Evolutionary conservation across 1,140 invertebrate genomes (phyloP), one percentile per base, ranked within the genome.

Genomic region (Nixonia krombeini): DNA sequence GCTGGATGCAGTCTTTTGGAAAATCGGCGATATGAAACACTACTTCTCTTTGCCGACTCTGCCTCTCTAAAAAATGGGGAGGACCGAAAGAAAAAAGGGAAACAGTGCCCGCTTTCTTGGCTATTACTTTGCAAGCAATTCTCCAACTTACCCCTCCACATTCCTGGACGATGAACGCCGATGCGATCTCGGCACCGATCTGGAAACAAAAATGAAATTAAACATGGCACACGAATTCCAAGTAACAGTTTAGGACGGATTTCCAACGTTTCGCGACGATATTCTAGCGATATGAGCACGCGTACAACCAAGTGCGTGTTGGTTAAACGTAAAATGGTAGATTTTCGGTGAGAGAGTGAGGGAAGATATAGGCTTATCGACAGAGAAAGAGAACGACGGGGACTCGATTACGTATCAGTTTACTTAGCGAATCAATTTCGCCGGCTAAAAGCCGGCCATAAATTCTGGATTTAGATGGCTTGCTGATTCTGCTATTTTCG

Each of bases 1-100:
- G 45, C 62, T 70, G 55, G 47, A 72, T 68, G 52, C 75, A 83
- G 78, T 73, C 80, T 81, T 68, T 76, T 35, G 80, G 82, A 84
- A 84, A 84, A 84, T 84, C 77, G 80, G 66, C 75, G 72, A 82
- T 81, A 84, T 84, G 80, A 84, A 83, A 81, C 69, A 77, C 46
- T 63, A 70, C 57, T 69, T 73, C 42, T 56, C 53, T 68, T 65
- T 62, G 47, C 47, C 65, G 45, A 63, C 55, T 63, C 62, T 38
- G 42, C 55, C 49, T 58, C 58, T 64, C 35, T 45, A 50, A 55
- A 69, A 71, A 73, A 53, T 71, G 25, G 51, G 53, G 62, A 52
- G 53, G 5, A 57, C 49, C 58, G 52, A 23, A 28, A 67, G 33
- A 10, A 41, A 38, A 38, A 49, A 49, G 42, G 51, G 33, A 49